Base-by-base conservation (phyloP, 37 sponge, comb jelly and placozoan species). In the Chondrosia reniformis region DNA sequence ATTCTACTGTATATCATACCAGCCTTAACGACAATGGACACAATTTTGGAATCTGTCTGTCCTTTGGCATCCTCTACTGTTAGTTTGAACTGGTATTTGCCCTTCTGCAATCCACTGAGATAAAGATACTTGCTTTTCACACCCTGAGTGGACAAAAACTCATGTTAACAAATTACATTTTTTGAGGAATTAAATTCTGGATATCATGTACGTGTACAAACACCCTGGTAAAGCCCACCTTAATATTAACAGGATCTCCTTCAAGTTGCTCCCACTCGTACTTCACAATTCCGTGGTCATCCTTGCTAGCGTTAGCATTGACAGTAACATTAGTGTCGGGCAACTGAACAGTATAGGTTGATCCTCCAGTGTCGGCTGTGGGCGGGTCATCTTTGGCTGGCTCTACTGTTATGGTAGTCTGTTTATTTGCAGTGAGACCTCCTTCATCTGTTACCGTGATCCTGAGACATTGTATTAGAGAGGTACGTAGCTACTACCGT, bases 41-140 rank as follows among this genome's bases (percentile, higher is more conserved):
- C 93, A 4, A 27, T 66, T 33, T 42, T 75, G 27, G 77, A 32
- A 54, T 46, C 76, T n/a, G 81, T 57, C 55, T 86, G 87, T 4
- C 94, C 94, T 25, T 63, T 42, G 4, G 87, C 46, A 67, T 93
- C 94, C 22, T 90, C 83, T 33, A 93, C 94, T 24, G 87, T 89
- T 30, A 93, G 79, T 32, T 45, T 21, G 56, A 89, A 88, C 71
- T 57, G 55, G 79, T 88, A 88, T n/a, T 38, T 61, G 3, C 89
- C 89, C 13, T 58, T 37, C 46, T 41, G 19, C 0, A 88, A 77
- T n/a, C 76, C 44, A 28, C 42, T 65, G 19, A 88, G 65, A 45
- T 63, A 67, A 30, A 83, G 69, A 21, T 41, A 33, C 12, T 46
- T 24, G 30, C 21, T 75, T 0, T 79, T 4, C 0, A 80, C 59